These are phyloP conservation scores for Pitangus sulphuratus DNA, from an alignment of 2,797 vertebrate species.

Conservation along the genomic window DNA sequence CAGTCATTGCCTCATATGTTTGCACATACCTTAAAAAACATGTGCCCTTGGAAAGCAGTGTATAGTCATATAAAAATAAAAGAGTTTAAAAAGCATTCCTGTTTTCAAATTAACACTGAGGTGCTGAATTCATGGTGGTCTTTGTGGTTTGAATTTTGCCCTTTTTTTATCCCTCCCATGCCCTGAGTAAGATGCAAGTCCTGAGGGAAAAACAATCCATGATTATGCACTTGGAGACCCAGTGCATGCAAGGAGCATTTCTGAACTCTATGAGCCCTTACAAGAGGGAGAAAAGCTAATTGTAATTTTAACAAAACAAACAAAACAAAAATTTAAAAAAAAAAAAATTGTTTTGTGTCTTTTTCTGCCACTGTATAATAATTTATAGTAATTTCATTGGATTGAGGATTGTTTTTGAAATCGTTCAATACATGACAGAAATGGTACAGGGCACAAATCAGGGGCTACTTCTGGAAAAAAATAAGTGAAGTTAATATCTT, in stretches of 20 bases:
- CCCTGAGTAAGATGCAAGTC: not conserved
- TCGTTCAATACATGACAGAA: not conserved
- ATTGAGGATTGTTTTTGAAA: not conserved
- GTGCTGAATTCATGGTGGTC: constrained; percentile 22
- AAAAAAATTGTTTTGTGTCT: not conserved
- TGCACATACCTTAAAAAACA: not conserved
- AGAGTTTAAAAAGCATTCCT: constrained; percentile 10
- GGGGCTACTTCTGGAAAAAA: not conserved
- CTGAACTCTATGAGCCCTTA: not conserved
- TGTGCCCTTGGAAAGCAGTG: not conserved
- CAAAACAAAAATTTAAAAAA: not conserved
- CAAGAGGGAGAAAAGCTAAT: not conserved
- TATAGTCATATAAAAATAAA: not conserved
- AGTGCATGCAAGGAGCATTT: not conserved
- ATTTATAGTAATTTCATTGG: not conserved
- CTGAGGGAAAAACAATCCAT: not conserved
- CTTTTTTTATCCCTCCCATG: not conserved
- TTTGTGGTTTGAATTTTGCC: constrained; percentile 11
- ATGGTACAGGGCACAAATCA: not conserved
- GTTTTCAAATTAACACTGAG: constrained; percentile 52
- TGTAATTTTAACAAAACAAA: not conserved
- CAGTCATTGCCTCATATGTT: not conserved
- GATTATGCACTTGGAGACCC: not conserved
- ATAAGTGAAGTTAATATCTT: not conserved
- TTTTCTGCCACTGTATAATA: not conserved